Conservation (phyloP, 2,888 invertebrate species). For the Euclidia mi region DNA sequence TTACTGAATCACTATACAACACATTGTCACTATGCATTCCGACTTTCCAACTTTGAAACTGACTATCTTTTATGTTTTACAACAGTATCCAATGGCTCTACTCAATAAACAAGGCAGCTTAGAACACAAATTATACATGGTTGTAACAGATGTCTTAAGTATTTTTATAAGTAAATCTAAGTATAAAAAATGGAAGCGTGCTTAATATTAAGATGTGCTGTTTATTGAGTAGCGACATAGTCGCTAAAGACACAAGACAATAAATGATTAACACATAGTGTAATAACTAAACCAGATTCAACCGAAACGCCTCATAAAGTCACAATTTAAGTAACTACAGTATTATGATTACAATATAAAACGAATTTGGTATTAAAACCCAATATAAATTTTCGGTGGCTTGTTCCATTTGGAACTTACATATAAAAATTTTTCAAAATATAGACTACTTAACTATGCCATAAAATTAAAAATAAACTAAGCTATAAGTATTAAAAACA, state of each 20-base stretch:
- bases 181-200: conserved; percentile 8
- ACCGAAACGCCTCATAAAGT: conserved; percentile 39
- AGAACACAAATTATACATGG: background rate
- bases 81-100: conserved; percentile 14
- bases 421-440: conserved; percentile 49
- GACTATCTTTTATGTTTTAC: conserved; percentile 20
- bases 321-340: conserved; percentile 44
- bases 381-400: conserved; percentile 54
- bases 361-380: conserved; percentile 53
- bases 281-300: conserved; percentile 42
- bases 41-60: conserved; percentile 32
- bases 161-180: conserved; percentile 9
- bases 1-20: conserved; percentile 30
- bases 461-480: conserved; percentile 74
- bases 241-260: conserved; percentile 16
- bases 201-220: conserved; percentile 14
- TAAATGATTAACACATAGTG: conserved; percentile 25
- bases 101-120: conserved; percentile 27
- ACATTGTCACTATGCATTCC: conserved; percentile 31
- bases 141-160: conserved; percentile 10
- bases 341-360: conserved; percentile 31
- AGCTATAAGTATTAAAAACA: conserved; percentile 79
- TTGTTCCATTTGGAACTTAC: conserved; percentile 36
- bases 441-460: conserved; percentile 62
- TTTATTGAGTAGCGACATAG: conserved; percentile 18